These are phyloP conservation scores for Philaenus spumarius DNA, from an alignment of 1,140 invertebrate species.

Conservation along the genomic window DNA sequence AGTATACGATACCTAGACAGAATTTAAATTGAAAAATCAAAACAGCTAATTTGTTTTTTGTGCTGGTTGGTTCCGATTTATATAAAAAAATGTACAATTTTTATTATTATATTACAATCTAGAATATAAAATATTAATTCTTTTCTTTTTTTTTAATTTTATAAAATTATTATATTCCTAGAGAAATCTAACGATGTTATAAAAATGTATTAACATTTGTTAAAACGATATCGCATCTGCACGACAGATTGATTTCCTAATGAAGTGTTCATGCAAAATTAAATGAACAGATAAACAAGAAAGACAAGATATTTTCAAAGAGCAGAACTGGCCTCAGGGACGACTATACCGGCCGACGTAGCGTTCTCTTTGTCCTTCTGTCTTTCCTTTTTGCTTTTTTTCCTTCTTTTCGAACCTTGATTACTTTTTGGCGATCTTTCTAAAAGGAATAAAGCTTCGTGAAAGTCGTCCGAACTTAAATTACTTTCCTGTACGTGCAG, in stretches of 20 bases:
- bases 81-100: too few relatives aligned
- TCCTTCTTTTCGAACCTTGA: slow-evolving; percentile 15
- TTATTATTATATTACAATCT: too few relatives aligned
- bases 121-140: background rate
- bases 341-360: slow-evolving; percentile 3
- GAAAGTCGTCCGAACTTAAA: slow-evolving; percentile 53
- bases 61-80: too few relatives aligned
- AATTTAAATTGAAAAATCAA: too few relatives aligned
- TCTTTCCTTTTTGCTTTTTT: slow-evolving; percentile 13
- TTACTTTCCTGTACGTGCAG: slow-evolving; percentile 52
- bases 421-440: slow-evolving; percentile 45
- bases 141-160: background rate
- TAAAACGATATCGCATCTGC: background rate
- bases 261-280: background rate
- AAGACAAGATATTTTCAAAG: background rate
- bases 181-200: background rate
- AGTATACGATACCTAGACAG: too few relatives aligned
- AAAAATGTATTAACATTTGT: background rate
- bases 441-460: slow-evolving; percentile 50
- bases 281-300: too few relatives aligned
- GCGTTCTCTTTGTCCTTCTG: slow-evolving; percentile 13
- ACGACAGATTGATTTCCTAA: background rate
- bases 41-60: too few relatives aligned
- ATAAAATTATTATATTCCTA: background rate
- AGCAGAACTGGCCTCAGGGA: slow-evolving; percentile 11